A percentile compares a stretch with the other conserved stretches of the same genome.
These are phyloP conservation scores for Drosophila pseudotalamancana DNA, from an alignment of 2,888 invertebrate species.

Conservation along the genomic window DNA sequence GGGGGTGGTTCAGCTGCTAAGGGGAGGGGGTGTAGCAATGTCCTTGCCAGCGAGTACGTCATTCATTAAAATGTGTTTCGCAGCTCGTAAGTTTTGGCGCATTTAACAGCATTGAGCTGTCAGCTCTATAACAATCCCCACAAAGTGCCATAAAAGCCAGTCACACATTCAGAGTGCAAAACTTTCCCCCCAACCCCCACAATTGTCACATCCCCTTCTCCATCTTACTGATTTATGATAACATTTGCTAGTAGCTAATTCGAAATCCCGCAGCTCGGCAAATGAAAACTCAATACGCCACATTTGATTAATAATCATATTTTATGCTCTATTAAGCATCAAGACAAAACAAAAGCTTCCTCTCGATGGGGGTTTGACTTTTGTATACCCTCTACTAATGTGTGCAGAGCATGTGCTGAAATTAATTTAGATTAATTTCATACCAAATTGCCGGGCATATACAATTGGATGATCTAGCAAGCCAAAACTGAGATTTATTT, in stretches of 20 bases:
- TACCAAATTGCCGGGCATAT: conserved; percentile 5
- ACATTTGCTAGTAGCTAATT: conserved; percentile 8
- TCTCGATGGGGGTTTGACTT: not conserved
- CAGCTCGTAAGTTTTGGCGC: conserved; percentile 59
- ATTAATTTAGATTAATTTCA: conserved; percentile 51
- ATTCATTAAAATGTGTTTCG: conserved; percentile 74
- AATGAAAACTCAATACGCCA: conserved; percentile 74
- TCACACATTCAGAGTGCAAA: conserved; percentile 57
- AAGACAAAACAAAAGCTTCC: conserved; percentile 27
- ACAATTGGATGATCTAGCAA: conserved; percentile 10
- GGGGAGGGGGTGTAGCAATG: conserved; percentile 16
- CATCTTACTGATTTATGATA: conserved; percentile 65
- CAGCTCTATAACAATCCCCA: conserved; percentile 72
- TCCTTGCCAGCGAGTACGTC: conserved; percentile 66
- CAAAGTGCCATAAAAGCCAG: conserved; percentile 76
- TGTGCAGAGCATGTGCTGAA: conserved; percentile 15
- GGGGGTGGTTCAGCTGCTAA: not conserved
- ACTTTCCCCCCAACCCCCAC: conserved; percentile 38
- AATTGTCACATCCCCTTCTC: too few relatives aligned
- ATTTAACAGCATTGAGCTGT: conserved; percentile 80
- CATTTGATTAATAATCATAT: conserved; percentile 76
- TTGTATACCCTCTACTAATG: conserved; percentile 36
- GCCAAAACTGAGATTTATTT: not conserved
- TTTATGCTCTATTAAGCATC: conserved; percentile 76
- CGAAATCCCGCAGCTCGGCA: conserved; percentile 21